These are phyloP conservation scores for Macroramphosus scolopax DNA, from an alignment of 2,797 vertebrate genomes.

Conservation along the genomic window DNA sequence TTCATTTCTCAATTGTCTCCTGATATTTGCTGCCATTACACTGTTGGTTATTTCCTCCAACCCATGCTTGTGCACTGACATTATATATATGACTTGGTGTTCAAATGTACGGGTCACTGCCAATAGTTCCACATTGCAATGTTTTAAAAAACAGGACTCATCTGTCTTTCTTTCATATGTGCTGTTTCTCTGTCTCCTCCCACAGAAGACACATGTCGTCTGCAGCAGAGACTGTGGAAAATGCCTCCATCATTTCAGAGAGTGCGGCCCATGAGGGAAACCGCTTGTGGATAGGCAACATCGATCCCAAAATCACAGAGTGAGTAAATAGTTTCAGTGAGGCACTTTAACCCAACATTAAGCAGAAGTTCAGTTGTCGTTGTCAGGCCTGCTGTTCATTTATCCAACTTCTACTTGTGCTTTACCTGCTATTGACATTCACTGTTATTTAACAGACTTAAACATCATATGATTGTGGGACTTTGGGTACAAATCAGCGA, in stretches of 20 bases:
- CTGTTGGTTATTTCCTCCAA: no score
- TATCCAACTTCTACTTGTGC: no score
- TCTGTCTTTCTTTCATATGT: no score
- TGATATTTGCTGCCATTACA: no score
- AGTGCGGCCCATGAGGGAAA: conserved; percentile 91
- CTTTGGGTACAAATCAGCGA: no score
- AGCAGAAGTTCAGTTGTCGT: not conserved
- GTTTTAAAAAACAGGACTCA: no score
- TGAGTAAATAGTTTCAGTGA: conserved; percentile 72
- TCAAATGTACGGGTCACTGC: no score
- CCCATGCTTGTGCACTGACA: not conserved
- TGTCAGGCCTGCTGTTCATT: no score
- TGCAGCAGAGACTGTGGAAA: conserved; percentile 87
- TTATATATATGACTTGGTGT: not conserved
- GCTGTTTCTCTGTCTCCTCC: not conserved
- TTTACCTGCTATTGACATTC: no score
- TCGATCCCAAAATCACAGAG: conserved; percentile 98
- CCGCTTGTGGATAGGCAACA: conserved; percentile 96
- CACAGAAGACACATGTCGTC: conserved; percentile 87
- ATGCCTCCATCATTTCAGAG: conserved; percentile 93
- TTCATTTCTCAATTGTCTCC: no score
- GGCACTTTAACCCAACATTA: not conserved
- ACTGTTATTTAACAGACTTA: no score
- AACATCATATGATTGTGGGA: no score
- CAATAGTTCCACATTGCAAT: not conserved